phyloP scores from a whole-genome alignment of 1,140 invertebrate genomes.

The Anastrepha ludens region DNA sequence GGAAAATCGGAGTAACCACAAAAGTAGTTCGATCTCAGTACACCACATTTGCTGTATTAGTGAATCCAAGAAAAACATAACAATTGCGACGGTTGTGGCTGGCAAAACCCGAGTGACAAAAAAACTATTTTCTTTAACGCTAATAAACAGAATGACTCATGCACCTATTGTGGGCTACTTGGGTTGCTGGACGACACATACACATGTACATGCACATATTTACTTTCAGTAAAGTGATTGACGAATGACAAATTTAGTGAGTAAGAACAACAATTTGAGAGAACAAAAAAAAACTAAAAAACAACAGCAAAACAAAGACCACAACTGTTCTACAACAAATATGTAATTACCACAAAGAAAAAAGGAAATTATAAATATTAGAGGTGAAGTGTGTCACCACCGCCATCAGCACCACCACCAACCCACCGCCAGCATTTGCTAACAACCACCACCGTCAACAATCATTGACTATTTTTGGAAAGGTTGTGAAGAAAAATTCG shows the following conservation, averaged over 20 bases:
- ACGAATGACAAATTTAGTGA: conserved; percentile 5
- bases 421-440: background rate
- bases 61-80: background rate
- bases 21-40: no score
- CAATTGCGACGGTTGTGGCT: conserved; percentile 12
- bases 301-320: background rate
- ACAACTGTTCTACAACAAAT: conserved; percentile 7
- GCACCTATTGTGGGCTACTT: background rate
- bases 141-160: background rate
- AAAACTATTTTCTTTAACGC: background rate
- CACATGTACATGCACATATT: no score
- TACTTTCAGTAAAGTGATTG: background rate
- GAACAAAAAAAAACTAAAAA: background rate
- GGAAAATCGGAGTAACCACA: no score
- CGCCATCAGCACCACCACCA: background rate
- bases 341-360: background rate
- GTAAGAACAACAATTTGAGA: background rate
- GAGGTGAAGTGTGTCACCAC: background rate
- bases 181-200: background rate
- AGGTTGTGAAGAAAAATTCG: background rate
- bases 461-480: conserved; percentile 19
- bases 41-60: no score
- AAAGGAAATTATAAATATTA: conserved; percentile 24
- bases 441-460: background rate
- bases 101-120: background rate